Evolutionary conservation across 2,113 vertebrate genomes (phyloP), one percentile per base, ranked within the genome.

Genomic region (Istiophorus platypterus): DNA sequence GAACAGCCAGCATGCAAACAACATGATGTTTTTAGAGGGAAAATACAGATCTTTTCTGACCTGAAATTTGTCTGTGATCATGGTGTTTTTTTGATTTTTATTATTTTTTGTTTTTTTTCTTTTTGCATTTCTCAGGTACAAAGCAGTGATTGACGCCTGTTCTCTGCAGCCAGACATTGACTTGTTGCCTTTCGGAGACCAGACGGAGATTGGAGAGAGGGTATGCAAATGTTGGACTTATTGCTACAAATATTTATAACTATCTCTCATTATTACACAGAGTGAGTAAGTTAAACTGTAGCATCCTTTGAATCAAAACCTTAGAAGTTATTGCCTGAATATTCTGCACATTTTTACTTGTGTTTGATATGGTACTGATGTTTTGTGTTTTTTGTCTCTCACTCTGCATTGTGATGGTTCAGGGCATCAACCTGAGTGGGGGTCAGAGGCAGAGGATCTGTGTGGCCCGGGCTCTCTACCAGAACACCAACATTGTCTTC

Each of bases 151-250:
- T 15, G 98, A 99, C 15, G 96, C 98, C 2, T 99, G 98, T 77
- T 99, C 97, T 57, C 96, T 99, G 81, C 98, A 99, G 90, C 98
- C 97, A n/a, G 98, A 99, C 87, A 98, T 99, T 47, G 98, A 99
- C 85, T 95, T 99, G 72, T 86, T 99, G 81, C 98, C 98, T 0
- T 99, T 98, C 66, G 98, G 98, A 86, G 98, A 99, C 91, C 98
- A 99, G 88, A 99, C 98, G n/a, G 98, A 99, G 94, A 99, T 99
- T 37, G 98, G 98, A 95, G 98, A 99, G 87, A 92, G 98, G 95
- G 98, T 99, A 85, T 13, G 83, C 39, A 14, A 15, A 7, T 20
- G n/a, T 27, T 56, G 8, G 5, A 76, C 34, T 9, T 65, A 24
- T 29, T 22, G 3, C 4, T 63, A 0, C n/a, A 9, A 27, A 47